These are phyloP conservation scores for Mohoua ochrocephala DNA, from an alignment of 2,113 vertebrate genomes.

Conservation along the genomic window DNA sequence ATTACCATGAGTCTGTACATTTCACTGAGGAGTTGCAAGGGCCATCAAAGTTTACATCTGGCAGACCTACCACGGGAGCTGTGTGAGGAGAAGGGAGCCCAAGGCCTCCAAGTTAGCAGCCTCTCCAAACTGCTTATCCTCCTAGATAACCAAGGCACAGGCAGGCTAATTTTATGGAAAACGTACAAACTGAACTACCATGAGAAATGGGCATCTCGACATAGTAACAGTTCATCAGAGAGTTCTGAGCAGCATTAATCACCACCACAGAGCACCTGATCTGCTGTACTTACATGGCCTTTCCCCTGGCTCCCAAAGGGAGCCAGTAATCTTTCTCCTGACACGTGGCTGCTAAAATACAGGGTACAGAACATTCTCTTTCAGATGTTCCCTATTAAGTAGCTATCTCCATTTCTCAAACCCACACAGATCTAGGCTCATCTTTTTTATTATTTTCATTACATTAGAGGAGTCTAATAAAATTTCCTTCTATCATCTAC, in stretches of 20 bases:
- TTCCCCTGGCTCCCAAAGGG: neutral
- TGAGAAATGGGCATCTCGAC: neutral
- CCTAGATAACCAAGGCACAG: neutral
- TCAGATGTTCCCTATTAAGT: neutral
- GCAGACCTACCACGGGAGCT: neutral
- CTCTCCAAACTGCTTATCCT: neutral
- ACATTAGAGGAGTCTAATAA: neutral
- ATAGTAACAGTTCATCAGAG: neutral
- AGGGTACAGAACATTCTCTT: slow-evolving; percentile 4
- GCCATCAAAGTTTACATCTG: neutral
- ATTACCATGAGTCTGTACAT: neutral
- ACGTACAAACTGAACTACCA: neutral
- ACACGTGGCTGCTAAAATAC: neutral
- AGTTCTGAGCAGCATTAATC: neutral
- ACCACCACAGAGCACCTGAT: neutral
- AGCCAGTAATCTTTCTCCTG: neutral
- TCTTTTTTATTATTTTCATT: neutral
- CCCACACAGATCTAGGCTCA: neutral
- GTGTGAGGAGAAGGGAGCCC: neutral
- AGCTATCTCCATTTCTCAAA: slow-evolving; percentile 6
- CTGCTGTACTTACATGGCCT: neutral
- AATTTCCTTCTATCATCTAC: neutral
- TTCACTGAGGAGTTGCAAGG: neutral
- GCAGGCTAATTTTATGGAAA: neutral
- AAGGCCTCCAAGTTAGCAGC: neutral